Conservation (phyloP, 2,888 invertebrate species). For the Cynaeus angustus region DNA sequence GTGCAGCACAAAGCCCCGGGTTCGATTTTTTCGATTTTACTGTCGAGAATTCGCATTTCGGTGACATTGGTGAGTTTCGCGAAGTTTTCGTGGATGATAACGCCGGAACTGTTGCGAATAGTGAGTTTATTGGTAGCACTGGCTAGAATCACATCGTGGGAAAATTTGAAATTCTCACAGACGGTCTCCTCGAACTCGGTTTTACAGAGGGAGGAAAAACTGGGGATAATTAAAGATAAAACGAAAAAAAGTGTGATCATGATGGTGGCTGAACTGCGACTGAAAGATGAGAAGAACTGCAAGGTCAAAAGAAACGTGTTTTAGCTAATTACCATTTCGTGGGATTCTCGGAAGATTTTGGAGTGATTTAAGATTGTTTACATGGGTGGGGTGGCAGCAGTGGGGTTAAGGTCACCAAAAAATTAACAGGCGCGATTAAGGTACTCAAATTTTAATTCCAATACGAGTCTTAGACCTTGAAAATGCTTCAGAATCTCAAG, state of each 20-base stretch:
- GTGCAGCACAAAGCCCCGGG: slow-evolving; percentile 23
- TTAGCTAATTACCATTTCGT: background rate
- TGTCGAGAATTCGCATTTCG: slow-evolving; percentile 12
- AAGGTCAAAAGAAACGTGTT: slow-evolving; percentile 16
- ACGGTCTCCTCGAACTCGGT: slow-evolving; percentile 33
- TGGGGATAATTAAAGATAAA: background rate
- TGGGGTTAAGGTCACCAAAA: too few relatives aligned
- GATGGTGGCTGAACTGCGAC: background rate
- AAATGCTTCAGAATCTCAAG: too few relatives aligned
- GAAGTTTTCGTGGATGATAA: slow-evolving; percentile 22
- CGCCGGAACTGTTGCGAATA: slow-evolving; percentile 16
- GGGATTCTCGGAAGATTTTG: too few relatives aligned
- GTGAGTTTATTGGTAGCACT: slow-evolving; percentile 20
- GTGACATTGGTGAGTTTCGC: slow-evolving; percentile 12
- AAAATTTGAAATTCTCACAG: slow-evolving; percentile 31
- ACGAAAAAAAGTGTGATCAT: background rate
- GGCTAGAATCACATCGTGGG: background rate
- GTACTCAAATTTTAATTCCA: too few relatives aligned
- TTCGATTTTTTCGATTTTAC: slow-evolving; percentile 7
- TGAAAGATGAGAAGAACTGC: slow-evolving; percentile 9
- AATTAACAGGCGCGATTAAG: too few relatives aligned
- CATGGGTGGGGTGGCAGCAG: too few relatives aligned
- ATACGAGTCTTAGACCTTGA: too few relatives aligned
- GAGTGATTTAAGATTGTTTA: too few relatives aligned
- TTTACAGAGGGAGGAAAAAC: slow-evolving; percentile 1